A percentile compares a stretch with the other conserved stretches of the same genome.
These are phyloP conservation scores for Bradynema listronoti DNA, from an alignment of 1,140 invertebrate genomes.

Conservation along the genomic window DNA sequence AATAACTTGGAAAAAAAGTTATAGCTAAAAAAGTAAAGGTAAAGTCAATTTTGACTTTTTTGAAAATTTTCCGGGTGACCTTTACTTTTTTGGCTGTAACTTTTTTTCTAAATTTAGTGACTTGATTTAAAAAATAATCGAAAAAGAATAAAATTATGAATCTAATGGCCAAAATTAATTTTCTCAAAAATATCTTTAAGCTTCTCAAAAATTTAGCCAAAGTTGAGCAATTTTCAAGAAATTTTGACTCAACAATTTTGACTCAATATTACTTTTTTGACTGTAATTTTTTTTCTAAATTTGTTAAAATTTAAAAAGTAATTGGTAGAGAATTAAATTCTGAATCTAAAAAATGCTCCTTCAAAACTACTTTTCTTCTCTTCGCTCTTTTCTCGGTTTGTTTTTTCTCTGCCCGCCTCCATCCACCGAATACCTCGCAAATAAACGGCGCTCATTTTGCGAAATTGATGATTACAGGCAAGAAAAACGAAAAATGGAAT, in stretches of 20 bases:
- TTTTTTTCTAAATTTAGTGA: too few species aligned
- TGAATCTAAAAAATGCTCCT: constrained; percentile 8
- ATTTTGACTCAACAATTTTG: too few species aligned
- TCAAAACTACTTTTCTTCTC: constrained; percentile 2
- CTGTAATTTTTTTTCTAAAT: constrained; percentile 1
- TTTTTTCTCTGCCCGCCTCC: constrained; percentile 26
- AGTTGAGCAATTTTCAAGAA: not conserved
- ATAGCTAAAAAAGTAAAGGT: too few species aligned
- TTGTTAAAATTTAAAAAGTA: not conserved
- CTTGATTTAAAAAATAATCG: too few species aligned
- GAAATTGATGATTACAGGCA: constrained; percentile 50
- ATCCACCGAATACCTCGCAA: constrained; percentile 15
- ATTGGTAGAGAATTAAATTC: not conserved
- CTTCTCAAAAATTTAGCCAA: not conserved
- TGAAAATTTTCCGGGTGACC: too few species aligned
- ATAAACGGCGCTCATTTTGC: constrained; percentile 49
- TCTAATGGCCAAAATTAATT: too few species aligned
- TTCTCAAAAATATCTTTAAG: too few species aligned
- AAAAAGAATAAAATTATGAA: too few species aligned
- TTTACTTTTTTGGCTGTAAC: too few species aligned
- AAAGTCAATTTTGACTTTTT: too few species aligned
- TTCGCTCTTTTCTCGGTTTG: not conserved
- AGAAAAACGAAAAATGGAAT: constrained; percentile 56
- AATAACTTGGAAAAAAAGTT: too few species aligned
- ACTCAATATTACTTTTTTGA: too few species aligned